Evolutionary conservation across 2,888 invertebrate species (phyloP), one percentile per base, ranked within the genome.

Genomic region (Drosophila neotestacea): DNA sequence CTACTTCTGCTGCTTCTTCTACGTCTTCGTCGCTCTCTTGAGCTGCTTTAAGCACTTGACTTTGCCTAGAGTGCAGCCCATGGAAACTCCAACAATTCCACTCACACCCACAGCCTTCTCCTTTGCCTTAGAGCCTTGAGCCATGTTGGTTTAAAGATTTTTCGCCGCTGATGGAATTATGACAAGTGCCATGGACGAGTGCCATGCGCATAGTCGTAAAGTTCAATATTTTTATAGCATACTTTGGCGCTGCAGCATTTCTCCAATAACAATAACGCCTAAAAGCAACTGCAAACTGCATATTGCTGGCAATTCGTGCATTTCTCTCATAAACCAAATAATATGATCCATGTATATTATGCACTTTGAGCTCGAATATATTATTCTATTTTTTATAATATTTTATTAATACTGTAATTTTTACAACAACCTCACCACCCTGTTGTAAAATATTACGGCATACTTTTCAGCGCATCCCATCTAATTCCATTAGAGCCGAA

Each of bases 1-100:
- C 70, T 59, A 58, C 65, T 65, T 48, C 70, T 46, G 44, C 47
- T 67, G 50, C 44, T 50, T 36, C 65, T 63, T 54, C 70, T 32
- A 41, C 48, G 38, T 51, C 39, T 61, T 70, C 68, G 68, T 64
- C 70, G 83, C 71, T 55, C 73, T 76, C 85, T 85, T 85, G 79
- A 89, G 89, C 88, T 89, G 85, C 89, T 89, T 85, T 87, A 85
- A 89, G 78, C 85, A 89, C 85, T 85, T 89, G 89, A 89, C 88
- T 89, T 85, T 85, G 89, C 79, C 85, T 78, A 65, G 79, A 77
- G 75, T 70, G 70, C 75, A 70, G 56, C 55, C 76, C 75, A 70
- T 74, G 64, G 78, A 38, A 78, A 42, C 62, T 46, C 30, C 54
- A 48, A 51, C 61, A 54, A 48, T 7, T 9, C 55, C 41, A 44